A percentile compares a stretch with the other conserved stretches of the same genome.
These are phyloP conservation scores for Bhutanitis thaidina DNA, from an alignment of 2,888 invertebrate species.

Conservation along the genomic window DNA sequence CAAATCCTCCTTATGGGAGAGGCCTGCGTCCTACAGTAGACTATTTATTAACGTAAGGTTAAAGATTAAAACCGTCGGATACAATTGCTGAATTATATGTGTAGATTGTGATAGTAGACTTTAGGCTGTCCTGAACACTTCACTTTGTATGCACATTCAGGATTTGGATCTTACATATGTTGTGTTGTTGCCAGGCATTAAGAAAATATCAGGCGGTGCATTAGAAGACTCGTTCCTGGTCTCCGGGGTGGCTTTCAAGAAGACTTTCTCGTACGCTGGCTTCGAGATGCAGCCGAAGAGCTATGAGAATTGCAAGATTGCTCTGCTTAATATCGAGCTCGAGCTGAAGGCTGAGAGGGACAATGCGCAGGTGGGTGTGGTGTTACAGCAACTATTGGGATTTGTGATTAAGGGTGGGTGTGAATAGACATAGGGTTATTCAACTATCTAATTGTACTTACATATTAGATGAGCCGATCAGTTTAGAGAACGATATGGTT, in stretches of 20 bases:
- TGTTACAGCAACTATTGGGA: no score
- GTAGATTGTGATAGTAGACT: conserved; percentile 5
- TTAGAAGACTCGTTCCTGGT: conserved; percentile 94
- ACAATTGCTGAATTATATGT: conserved; percentile 44
- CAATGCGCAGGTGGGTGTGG: conserved; percentile 89
- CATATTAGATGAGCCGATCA: no score
- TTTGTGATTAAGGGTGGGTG: no score
- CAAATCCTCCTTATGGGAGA: no score
- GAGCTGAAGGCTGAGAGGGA: conserved; percentile 99
- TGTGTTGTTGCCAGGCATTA: conserved; percentile 82
- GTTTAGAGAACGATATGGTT: no score
- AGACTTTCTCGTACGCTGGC: conserved; percentile 99
- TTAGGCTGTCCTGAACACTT: no score
- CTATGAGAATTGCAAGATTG: conserved; percentile 94
- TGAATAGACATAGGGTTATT: no score
- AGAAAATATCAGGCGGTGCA: conserved; percentile 93
- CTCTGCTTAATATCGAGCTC: conserved; percentile 97
- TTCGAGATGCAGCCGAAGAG: conserved; percentile 99
- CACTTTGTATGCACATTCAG: no score
- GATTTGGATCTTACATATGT: no score
- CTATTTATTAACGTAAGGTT: no score
- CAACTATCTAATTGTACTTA: no score
- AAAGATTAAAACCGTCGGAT: conserved; percentile 60
- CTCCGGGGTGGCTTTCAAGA: conserved; percentile 98
- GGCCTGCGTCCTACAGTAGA: no score